phyloP scores from a whole-genome alignment of 2,113 vertebrate species.

The Sterna hirundo region DNA sequence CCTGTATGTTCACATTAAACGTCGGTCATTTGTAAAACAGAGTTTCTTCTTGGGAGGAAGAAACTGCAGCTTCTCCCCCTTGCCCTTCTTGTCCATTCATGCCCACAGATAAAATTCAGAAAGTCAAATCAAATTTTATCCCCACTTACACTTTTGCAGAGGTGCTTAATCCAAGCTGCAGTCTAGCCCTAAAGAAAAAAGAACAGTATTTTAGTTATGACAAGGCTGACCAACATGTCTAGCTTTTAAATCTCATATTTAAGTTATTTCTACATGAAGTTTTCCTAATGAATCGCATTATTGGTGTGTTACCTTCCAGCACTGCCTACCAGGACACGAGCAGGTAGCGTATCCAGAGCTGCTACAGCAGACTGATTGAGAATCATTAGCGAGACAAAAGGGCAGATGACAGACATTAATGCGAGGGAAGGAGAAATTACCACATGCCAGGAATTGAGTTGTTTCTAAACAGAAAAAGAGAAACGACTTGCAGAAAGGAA shows the following conservation, averaged over 20 bases:
- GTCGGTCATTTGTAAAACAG: background rate
- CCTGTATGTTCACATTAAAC: background rate
- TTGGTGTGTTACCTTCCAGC: background rate
- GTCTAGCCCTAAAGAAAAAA: background rate
- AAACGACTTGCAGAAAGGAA: background rate
- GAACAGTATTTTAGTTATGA: background rate
- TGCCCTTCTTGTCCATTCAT: background rate
- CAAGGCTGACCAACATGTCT: background rate
- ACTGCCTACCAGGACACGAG: background rate
- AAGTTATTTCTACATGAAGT: background rate
- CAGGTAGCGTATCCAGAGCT: background rate
- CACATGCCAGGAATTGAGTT: background rate
- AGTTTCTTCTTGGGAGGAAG: background rate
- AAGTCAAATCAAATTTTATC: background rate
- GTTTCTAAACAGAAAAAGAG: background rate
- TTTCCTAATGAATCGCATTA: background rate
- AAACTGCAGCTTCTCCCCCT: background rate
- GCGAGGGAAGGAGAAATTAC: conserved; percentile 1
- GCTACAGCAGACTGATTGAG: background rate
- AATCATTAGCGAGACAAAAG: background rate
- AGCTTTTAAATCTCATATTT: conserved; percentile 6
- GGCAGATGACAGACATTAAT: conserved; percentile 16
- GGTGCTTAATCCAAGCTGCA: background rate
- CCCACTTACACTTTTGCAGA: background rate
- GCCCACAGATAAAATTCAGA: background rate